Evolutionary conservation across 1,140 invertebrate genomes (phyloP).

Genomic region (Papilio xuthus): DNA sequence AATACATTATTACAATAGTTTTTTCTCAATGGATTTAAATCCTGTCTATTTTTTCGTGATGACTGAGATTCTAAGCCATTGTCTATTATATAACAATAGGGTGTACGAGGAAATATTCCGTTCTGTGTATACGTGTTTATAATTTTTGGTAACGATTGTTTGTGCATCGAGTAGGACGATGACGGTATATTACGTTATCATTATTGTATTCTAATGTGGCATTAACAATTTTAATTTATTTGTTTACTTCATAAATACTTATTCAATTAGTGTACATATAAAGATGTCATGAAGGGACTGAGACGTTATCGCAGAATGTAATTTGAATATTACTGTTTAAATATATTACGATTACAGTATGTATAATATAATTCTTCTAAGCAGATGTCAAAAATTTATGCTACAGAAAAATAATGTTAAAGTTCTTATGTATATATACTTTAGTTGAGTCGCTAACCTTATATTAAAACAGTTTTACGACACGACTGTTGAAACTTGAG

Average conservation of each 20-base stretch:
- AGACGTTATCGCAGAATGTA: no score
- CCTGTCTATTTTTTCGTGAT: slow-evolving; percentile 15
- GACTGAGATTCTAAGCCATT: not conserved
- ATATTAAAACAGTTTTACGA: slow-evolving; percentile 10
- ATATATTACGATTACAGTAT: no score
- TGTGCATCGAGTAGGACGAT: not conserved
- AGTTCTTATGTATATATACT: not conserved
- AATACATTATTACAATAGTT: not conserved
- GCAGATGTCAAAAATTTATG: not conserved
- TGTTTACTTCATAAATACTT: not conserved
- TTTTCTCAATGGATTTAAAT: not conserved
- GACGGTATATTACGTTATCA: slow-evolving; percentile 7
- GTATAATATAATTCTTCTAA: not conserved
- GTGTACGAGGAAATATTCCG: slow-evolving; percentile 1
- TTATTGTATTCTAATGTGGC: slow-evolving; percentile 11
- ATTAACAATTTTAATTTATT: not conserved
- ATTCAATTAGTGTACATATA: not conserved
- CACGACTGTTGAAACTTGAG: slow-evolving; percentile 5
- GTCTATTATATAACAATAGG: slow-evolving; percentile 23
- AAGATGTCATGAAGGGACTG: not conserved
- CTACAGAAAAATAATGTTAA: not conserved
- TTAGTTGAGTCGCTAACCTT: not conserved
- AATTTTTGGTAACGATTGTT: slow-evolving; percentile 22
- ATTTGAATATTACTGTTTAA: no score
- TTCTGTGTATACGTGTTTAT: slow-evolving; percentile 1